Conservation (phyloP, 1,140 invertebrate species). For the Neodiprion virginianus region DNA sequence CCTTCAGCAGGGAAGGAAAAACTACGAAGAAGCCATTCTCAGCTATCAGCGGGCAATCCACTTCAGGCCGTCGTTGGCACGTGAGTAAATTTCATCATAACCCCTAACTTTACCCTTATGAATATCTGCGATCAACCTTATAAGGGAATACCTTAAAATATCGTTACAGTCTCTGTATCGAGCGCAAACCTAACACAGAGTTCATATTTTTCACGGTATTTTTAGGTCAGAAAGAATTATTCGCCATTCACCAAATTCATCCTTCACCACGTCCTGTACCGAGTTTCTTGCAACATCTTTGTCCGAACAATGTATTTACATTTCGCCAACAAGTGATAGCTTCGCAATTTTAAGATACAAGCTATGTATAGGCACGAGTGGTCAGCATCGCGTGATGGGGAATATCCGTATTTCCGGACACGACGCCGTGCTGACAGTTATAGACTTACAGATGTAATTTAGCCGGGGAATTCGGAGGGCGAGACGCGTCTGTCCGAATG, state of each 20-base stretch:
- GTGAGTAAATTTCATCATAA: conserved; percentile 70
- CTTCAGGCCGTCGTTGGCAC: conserved; percentile 90
- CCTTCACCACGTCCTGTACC: no score
- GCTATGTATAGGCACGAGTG: no score
- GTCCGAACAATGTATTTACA: not conserved
- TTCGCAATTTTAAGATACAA: not conserved
- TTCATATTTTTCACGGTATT: no score
- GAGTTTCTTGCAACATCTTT: not conserved
- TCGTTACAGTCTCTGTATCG: no score
- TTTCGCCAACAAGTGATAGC: not conserved
- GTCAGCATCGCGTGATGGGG: not conserved
- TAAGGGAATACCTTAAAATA: no score
- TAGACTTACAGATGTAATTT: not conserved
- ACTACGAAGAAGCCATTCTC: conserved; percentile 87
- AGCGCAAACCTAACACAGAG: no score
- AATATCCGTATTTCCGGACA: no score
- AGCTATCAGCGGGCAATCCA: conserved; percentile 93
- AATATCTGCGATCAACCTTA: no score
- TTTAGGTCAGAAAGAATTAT: no score
- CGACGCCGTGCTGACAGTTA: not conserved
- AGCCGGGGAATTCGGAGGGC: not conserved
- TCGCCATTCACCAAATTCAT: no score
- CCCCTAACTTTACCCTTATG: not conserved
- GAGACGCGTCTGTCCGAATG: not conserved
- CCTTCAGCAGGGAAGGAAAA: conserved; percentile 87